These are phyloP conservation scores for Todiramphus chloris DNA, from an alignment of 2,113 vertebrate species.

Conservation along the genomic window DNA sequence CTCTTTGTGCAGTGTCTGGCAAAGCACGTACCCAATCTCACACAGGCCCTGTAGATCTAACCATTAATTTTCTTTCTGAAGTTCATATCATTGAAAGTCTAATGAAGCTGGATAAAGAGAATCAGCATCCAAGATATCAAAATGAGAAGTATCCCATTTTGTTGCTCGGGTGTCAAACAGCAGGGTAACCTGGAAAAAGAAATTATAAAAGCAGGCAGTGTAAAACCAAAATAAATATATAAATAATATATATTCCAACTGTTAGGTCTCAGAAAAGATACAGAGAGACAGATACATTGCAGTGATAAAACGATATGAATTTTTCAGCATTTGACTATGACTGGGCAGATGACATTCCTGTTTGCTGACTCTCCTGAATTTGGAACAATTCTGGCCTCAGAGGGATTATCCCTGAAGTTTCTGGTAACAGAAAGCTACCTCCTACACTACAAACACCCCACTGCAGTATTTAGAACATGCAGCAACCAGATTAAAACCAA, in stretches of 20 bases:
- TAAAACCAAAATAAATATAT: neutral
- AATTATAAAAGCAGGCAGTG: neutral
- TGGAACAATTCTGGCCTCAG: neutral
- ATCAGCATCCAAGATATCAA: neutral
- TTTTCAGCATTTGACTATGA: conserved; percentile 3
- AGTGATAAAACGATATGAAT: neutral
- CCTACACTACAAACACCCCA: neutral
- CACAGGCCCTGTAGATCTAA: rapidly evolving
- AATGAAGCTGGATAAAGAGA: neutral
- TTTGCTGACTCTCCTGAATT: neutral
- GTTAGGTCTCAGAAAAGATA: neutral
- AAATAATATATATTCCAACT: neutral
- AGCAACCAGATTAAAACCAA: neutral
- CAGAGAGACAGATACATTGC: neutral
- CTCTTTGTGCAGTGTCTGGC: neutral
- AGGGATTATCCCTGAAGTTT: neutral
- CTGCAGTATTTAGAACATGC: neutral
- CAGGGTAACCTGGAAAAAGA: neutral
- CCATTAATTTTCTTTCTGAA: neutral
- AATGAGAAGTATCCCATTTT: neutral
- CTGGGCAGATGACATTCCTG: neutral
- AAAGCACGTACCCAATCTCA: neutral
- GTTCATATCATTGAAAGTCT: neutral
- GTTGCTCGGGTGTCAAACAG: neutral
- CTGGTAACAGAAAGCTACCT: neutral